Evolutionary conservation across 2,888 invertebrate species (phyloP).

Genomic region (Leuctra nigra): DNA sequence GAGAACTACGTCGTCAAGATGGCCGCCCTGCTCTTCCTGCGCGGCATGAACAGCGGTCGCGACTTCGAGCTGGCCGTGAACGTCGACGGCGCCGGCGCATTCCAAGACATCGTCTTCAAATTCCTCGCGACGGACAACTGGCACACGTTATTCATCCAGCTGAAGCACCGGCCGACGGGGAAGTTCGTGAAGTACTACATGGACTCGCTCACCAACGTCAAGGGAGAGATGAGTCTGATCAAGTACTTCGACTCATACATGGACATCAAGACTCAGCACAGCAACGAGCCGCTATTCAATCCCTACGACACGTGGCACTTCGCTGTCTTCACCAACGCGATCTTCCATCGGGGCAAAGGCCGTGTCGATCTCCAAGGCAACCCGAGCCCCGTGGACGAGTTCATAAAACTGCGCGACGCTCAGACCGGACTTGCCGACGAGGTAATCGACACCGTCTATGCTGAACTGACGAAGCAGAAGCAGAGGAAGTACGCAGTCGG

Average conservation of each 20-base stretch:
- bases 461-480: too few species aligned
- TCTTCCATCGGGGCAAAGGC: too few species aligned
- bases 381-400: too few species aligned
- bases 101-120: neutral
- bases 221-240: neutral
- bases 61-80: neutral
- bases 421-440: too few species aligned
- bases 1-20: neutral
- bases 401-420: too few species aligned
- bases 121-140: neutral
- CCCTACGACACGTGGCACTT: neutral
- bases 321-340: neutral
- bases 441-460: too few species aligned
- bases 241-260: neutral
- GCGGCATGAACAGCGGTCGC: too few species aligned
- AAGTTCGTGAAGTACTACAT: neutral
- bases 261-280: neutral
- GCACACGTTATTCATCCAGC: neutral
- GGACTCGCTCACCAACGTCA: neutral
- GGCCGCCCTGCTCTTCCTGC: neutral
- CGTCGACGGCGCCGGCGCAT: neutral
- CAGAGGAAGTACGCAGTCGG: too few species aligned
- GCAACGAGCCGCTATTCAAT: neutral
- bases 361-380: too few species aligned
- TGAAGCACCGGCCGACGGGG: too few species aligned